Base-by-base conservation (phyloP, 2,797 vertebrate species). In the Sebastes elongatus region DNA sequence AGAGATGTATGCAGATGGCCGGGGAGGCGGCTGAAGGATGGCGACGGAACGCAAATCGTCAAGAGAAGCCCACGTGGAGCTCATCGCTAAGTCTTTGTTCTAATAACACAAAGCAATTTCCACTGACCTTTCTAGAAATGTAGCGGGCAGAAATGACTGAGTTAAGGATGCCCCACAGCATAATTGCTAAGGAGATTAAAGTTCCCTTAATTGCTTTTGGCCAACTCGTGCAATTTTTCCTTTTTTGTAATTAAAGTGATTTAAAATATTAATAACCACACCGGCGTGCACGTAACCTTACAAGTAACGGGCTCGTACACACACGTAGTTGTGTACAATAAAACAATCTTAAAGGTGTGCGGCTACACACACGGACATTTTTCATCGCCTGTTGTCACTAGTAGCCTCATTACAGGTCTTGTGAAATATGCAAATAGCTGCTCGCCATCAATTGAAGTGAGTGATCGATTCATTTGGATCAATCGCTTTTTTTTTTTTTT, bases 141-240 rank as follows among this genome's bases (percentile, higher is more conserved):
- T 96, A 95, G 92, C 94, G 88, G 94, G 90, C 95, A 95, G 94
- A 96, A 96, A 95, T 95, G 95, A 94, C 93, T 93, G 94, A 93
- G 95, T 96, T 96, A 96, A 98, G 97, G 97, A 98, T 97, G 97
- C 96, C 97, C 97, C 96, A 95, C 95, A 97, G 97, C 96, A 96
- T 98, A 98, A 98, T 97, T 98, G 97, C 95, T 96, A 95, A 97
- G 94, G 97, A 97, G 96, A 98, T 98, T 98, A 98, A 97, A 96
- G 96, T 95, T 93, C 94, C 95, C 95, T 96, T 98, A 98, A 98
- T 99, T 98, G 97, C 96, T 97, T 97, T 96, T 96, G 97, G 97
- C 97, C 97, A 97, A 96, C 96, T 96, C 95, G 96, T 97, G 96
- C 95, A 97, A 96, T 98, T 97, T 97, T 96, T 94, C 92, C 95